Evolutionary conservation across 1,140 invertebrate species (phyloP), one percentile per base, ranked within the genome.

Genomic region (Listronotus bonariensis): DNA sequence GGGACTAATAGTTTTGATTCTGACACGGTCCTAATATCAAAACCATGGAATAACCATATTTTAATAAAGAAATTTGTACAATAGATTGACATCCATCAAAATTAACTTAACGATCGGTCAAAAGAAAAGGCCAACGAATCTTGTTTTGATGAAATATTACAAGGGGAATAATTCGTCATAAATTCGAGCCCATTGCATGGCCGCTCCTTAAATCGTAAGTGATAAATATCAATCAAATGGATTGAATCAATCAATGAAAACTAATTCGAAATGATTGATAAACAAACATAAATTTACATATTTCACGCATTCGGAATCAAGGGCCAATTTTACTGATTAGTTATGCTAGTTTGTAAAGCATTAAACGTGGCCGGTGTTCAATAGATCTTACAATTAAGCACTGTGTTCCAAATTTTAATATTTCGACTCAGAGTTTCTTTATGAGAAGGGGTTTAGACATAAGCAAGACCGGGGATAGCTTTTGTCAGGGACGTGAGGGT

Each of bases 141-240:
- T 48, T 17, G 18, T 48, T 48, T 15, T 9, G 20, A 17, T 62
- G 49, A 62, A 62, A 53, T 53, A 62, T 45, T 49, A 62, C 49
- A 43, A 49, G 40, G 40, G 40, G 53, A 53, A 62, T 62, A 32
- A 53, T 42, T 62, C 46, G n/a, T 62, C 45, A 32, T 49, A 49
- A 51, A 60, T n/a, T 60, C 43, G 18, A 48, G 15, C 10, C 45
- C 18, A 26, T 48, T 10, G n/a, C 41, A 45, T 14, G 57, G 49
- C 57, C 57, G 20, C 46, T 60, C 57, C 57, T 60, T 8, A 32
- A 58, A 58, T 58, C 31, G 58, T 45, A 49, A 41, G 52, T 56
- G 64, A 66, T 66, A 59, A 66, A 66, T 66, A 42, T 48, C 64
- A 66, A 66, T 66, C 64, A 59, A 53, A 53, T 42, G 57, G 54